Evolutionary conservation across 2,797 vertebrate genomes (phyloP).

Genomic region (Xenentodon cancila): DNA sequence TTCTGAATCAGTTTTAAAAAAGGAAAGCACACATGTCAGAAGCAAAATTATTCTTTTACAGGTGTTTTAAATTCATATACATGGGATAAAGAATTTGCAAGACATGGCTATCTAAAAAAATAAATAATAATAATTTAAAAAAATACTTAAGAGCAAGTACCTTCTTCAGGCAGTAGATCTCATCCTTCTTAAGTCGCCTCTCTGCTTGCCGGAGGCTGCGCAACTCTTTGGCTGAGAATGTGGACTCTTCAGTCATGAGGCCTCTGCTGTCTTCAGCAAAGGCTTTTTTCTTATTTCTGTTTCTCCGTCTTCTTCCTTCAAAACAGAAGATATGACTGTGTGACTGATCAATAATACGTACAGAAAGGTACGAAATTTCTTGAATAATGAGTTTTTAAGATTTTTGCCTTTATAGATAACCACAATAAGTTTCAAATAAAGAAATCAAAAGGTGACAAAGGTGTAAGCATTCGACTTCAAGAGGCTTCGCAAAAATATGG

Average conservation of each 20-base stretch:
- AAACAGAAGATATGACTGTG: slow-evolving; percentile 14
- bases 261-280: slow-evolving; percentile 79
- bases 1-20: slow-evolving; percentile 70
- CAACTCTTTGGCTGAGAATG: slow-evolving; percentile 83
- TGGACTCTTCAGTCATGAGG: slow-evolving; percentile 84
- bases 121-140: neutral
- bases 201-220: slow-evolving; percentile 84
- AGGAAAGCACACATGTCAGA: slow-evolving; percentile 3
- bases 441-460: too few relatives aligned
- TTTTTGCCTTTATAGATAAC: too few relatives aligned
- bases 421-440: too few relatives aligned
- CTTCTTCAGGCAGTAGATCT: slow-evolving; percentile 86
- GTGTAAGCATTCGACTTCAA: too few relatives aligned
- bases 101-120: neutral
- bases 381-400: too few relatives aligned
- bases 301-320: slow-evolving; percentile 74
- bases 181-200: slow-evolving; percentile 84
- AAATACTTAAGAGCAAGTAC: slow-evolving; percentile 61
- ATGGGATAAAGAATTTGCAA: neutral
- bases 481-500: too few relatives aligned
- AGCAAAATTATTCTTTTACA: neutral
- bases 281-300: slow-evolving; percentile 75
- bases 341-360: neutral
- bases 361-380: too few relatives aligned
- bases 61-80: neutral